Evolutionary conservation across 2,113 vertebrate species (phyloP), one percentile per base, ranked within the genome.

Genomic region (Xenotilapia longispinis): DNA sequence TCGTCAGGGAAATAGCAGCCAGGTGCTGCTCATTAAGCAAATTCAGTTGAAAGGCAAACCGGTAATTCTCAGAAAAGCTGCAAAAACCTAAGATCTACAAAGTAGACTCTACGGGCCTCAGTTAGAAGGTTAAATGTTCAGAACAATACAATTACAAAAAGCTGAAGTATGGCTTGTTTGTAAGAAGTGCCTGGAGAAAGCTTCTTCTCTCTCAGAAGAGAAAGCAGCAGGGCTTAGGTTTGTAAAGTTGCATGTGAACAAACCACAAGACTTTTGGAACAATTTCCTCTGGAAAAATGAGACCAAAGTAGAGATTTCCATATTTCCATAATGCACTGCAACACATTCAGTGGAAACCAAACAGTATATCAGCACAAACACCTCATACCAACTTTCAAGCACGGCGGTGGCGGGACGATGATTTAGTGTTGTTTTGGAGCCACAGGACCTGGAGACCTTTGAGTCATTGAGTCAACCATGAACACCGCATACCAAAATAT

Each of bases 391-490:
- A 28, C 23, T 75, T 17, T 47, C 14, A 47, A 75, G 40, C 40
- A 19, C 4, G 6, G 9, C 0, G 14, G 14, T 47, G 3, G 23
- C 3, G 42, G 40, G 14, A 17, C 0, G 3, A 11, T 0, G 14
- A 47, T 75, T 75, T 75, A 15, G 23, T 3, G 0, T 28, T 7
- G 40, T 75, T 75, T 19, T 75, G 68, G 40, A 75, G 40, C 65
- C n/a, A 47, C 23, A 11, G 38, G 0, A 73, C 38, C 38, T 23
- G 3, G 2, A 14, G 1, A 42, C 12, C 65, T 70, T 70, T 6
- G 5, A 42, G n/a, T 70, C 38, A 68, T 1, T 9, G 2, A 68
- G 5, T 42, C 1, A 9, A 45, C 7, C 36, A 23, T 42, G 38
- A 70, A 73, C 13, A 0, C 38, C 3, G 3, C 6, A 42, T 70